These are phyloP conservation scores for Bufo bufo DNA, from an alignment of 2,113 vertebrate species.

Conservation along the genomic window DNA sequence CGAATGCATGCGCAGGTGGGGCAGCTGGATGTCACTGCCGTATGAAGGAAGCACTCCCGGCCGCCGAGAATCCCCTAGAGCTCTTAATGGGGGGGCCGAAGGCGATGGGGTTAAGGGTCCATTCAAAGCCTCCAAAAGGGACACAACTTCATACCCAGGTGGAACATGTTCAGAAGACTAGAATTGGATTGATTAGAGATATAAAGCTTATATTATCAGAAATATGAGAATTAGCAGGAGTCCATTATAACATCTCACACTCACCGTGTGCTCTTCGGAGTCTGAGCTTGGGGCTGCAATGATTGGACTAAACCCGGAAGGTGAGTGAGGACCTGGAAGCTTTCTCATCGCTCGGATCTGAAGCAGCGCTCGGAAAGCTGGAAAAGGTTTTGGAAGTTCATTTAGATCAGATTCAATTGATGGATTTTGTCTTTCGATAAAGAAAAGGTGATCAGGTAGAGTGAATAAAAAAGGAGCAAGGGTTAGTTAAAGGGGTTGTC, in stretches of 20 bases:
- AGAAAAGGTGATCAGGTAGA: background rate
- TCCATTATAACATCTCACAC: conserved; percentile 33
- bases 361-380: conserved; percentile 95
- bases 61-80: conserved; percentile 76
- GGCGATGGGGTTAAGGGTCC: conserved; percentile 88
- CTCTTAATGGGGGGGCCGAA: conserved; percentile 74
- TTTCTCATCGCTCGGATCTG: conserved; percentile 98
- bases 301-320: conserved; percentile 88
- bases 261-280: conserved; percentile 93
- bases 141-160: conserved; percentile 91
- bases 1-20: conserved; percentile 76
- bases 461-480: background rate
- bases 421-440: background rate
- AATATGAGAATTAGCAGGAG: background rate
- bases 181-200: background rate
- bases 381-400: accelerated
- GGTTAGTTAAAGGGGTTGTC: too few species aligned
- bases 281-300: conserved; percentile 92
- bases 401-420: background rate
- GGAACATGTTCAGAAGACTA: conserved; percentile 94
- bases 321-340: conserved; percentile 87
- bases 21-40: conserved; percentile 78
- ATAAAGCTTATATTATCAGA: background rate
- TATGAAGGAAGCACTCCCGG: conserved; percentile 81
- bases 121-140: conserved; percentile 93